Conservation (phyloP, 2,797 vertebrate genomes). For the Cynodonichthys magdalenae region DNA sequence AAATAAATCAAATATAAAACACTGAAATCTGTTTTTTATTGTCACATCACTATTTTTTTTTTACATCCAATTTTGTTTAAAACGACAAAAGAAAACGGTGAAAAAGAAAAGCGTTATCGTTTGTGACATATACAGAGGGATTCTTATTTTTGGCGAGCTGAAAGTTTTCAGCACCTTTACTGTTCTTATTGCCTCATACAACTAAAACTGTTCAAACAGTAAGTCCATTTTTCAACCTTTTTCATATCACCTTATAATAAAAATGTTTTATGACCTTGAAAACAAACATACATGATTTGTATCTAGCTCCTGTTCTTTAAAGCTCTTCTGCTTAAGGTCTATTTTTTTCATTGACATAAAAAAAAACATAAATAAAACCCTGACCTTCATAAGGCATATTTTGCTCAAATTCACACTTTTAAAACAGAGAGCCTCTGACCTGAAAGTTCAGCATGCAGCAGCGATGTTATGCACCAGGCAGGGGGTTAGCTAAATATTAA, state of each 20-base stretch:
- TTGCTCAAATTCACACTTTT: slow-evolving; percentile 51
- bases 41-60: too few relatives aligned
- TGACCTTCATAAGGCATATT: slow-evolving; percentile 32
- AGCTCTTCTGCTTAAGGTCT: neutral
- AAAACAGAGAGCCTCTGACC: slow-evolving; percentile 48
- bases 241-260: neutral
- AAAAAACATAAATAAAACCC: neutral
- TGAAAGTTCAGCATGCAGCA: slow-evolving; percentile 58
- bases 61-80: too few relatives aligned
- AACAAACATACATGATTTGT: neutral
- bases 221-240: neutral
- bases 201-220: too few relatives aligned
- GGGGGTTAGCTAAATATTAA: slow-evolving; percentile 48
- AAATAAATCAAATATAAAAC: too few relatives aligned
- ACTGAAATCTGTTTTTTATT: too few relatives aligned
- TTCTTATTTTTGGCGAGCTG: too few relatives aligned
- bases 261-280: neutral
- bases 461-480: slow-evolving; percentile 34
- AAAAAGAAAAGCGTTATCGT: too few relatives aligned
- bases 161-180: too few relatives aligned
- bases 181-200: too few relatives aligned
- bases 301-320: neutral
- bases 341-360: too few relatives aligned
- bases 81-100: too few relatives aligned
- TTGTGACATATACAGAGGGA: too few relatives aligned